Percentiles rank a stretch among this genome's conserved stretches.
Conservation (phyloP, 2,888 invertebrate species). For the Aplocera efformata region DNA sequence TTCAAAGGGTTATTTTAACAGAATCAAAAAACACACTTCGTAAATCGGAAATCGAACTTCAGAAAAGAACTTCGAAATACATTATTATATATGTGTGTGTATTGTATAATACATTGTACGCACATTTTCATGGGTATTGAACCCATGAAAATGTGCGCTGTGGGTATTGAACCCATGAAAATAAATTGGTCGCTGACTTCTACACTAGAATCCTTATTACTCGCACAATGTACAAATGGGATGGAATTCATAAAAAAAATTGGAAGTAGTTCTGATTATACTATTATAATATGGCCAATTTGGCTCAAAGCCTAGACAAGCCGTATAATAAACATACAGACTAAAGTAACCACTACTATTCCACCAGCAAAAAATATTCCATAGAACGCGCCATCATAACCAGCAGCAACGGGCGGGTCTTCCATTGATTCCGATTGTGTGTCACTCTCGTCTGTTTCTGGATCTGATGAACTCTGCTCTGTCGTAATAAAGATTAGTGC, state of each 20-base stretch:
- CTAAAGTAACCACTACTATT: slow-evolving; percentile 45
- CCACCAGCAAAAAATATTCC: slow-evolving; percentile 59
- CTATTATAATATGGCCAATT: not conserved
- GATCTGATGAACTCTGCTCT: slow-evolving; percentile 15
- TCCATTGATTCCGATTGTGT: slow-evolving; percentile 17
- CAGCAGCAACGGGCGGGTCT: slow-evolving; percentile 15
- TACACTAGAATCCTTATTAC: no score
- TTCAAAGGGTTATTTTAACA: no score
- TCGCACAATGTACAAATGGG: no score
- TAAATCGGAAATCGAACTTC: no score
- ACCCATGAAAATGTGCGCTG: no score
- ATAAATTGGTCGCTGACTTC: no score
- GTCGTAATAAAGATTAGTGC: slow-evolving; percentile 34
- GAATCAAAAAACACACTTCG: no score
- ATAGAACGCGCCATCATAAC: slow-evolving; percentile 40
- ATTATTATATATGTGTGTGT: no score
- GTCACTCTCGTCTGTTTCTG: slow-evolving; percentile 13
- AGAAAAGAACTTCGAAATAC: no score
- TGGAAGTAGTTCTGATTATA: not conserved
- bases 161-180: no score
- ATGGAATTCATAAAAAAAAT: not conserved
- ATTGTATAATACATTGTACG: no score
- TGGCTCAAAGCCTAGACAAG: slow-evolving; percentile 34
- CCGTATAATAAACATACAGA: slow-evolving; percentile 51
- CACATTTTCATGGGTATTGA: no score